Conservation (phyloP, 1,140 invertebrate species). For the Euwallacea similis region DNA sequence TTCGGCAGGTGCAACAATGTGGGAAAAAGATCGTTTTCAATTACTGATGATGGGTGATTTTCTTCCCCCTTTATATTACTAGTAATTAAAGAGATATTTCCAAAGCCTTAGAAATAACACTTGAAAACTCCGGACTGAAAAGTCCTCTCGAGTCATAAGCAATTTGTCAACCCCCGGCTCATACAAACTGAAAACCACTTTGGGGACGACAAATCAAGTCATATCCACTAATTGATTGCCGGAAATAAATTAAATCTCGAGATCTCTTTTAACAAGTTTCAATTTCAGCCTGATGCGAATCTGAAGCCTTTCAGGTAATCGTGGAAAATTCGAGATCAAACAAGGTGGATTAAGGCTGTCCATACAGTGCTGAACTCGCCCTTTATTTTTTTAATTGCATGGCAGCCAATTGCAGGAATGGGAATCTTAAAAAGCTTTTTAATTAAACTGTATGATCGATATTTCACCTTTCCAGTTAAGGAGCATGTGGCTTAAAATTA, state of each 20-base stretch:
- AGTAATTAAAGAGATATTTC: neutral
- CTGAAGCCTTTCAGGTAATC: slow-evolving; percentile 48
- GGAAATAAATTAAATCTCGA: slow-evolving; percentile 43
- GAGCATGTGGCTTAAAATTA: neutral
- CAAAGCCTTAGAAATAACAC: neutral
- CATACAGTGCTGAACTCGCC: slow-evolving; percentile 36
- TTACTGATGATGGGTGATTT: neutral
- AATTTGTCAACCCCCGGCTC: slow-evolving; percentile 27
- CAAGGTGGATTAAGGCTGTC: slow-evolving; percentile 43
- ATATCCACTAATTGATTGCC: slow-evolving; percentile 43
- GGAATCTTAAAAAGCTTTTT: neutral
- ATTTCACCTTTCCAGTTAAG: neutral
- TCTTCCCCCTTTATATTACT: neutral
- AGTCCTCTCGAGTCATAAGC: neutral
- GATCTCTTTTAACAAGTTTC: slow-evolving; percentile 43
- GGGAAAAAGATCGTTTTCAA: neutral
- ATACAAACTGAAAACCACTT: slow-evolving; percentile 18
- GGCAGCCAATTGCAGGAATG: neutral
- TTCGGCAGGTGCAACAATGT: slow-evolving; percentile 41
- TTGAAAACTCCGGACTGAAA: neutral
- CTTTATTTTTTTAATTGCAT: slow-evolving; percentile 3
- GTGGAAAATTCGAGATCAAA: slow-evolving; percentile 43
- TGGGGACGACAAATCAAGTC: slow-evolving; percentile 20
- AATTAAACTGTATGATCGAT: neutral
- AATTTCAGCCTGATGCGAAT: slow-evolving; percentile 44